phyloP scores from a whole-genome alignment of 2,888 invertebrate species.

The Ormyrus nitidulus region DNA sequence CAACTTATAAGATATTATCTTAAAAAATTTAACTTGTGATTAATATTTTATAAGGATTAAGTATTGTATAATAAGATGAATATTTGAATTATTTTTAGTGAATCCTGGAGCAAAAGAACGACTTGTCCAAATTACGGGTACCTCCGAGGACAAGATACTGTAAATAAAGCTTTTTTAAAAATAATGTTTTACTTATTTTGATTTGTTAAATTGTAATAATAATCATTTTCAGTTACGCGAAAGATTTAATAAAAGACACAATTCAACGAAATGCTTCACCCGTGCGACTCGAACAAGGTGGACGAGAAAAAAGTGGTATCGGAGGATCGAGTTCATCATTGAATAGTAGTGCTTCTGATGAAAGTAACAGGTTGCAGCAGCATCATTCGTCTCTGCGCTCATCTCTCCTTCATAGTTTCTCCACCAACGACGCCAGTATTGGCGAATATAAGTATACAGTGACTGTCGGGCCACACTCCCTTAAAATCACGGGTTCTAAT shows the following conservation, averaged over 20 bases:
- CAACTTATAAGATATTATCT: slow-evolving; percentile 8
- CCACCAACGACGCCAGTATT: slow-evolving; percentile 88
- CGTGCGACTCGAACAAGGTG: slow-evolving; percentile 82
- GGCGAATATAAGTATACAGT: slow-evolving; percentile 94
- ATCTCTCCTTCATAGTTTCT: slow-evolving; percentile 85
- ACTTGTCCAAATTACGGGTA: slow-evolving; percentile 96
- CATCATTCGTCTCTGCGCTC: slow-evolving; percentile 79
- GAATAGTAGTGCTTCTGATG: slow-evolving; percentile 85
- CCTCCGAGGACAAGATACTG: slow-evolving; percentile 92
- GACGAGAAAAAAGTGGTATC: slow-evolving; percentile 77
- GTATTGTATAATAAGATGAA: not conserved
- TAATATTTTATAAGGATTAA: slow-evolving; percentile 26
- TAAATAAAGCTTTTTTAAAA: slow-evolving; percentile 11
- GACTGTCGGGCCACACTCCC: slow-evolving; percentile 86
- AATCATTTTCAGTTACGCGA: slow-evolving; percentile 82
- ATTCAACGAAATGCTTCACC: slow-evolving; percentile 96
- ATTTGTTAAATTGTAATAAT: no score
- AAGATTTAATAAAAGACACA: slow-evolving; percentile 95
- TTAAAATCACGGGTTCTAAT: slow-evolving; percentile 91
- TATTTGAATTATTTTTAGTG: slow-evolving; percentile 78
- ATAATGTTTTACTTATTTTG: not conserved
- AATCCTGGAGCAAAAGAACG: slow-evolving; percentile 96
- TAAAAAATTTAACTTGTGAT: slow-evolving; percentile 22
- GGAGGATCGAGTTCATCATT: slow-evolving; percentile 87
- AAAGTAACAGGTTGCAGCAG: slow-evolving; percentile 75